Base-by-base conservation (phyloP, 1,140 invertebrate genomes). In the Meloidogyne exigua region DNA sequence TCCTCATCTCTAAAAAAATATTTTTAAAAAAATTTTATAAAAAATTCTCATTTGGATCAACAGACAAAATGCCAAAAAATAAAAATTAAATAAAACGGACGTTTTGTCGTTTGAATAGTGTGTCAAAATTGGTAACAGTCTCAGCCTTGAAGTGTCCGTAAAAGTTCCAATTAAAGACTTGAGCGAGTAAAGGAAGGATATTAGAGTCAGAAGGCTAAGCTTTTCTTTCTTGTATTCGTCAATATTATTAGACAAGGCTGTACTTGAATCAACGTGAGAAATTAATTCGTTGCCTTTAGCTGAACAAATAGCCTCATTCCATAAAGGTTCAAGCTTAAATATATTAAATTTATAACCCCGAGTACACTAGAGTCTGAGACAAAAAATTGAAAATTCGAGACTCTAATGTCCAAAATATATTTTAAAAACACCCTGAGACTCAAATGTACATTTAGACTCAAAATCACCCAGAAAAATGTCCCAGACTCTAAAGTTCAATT, bases 1-100 rank as follows among this genome's bases (percentile, higher is more conserved):
- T 95, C 93, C 62, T 93, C 92, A 85, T 95, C 93, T 0, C 90
- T 88, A 63, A 88, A 90, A 83, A 25, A n/a, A n/a, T n/a, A n/a
- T n/a, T n/a, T n/a, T n/a, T n/a, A n/a, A n/a, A n/a, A n/a, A n/a
- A n/a, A n/a, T n/a, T n/a, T n/a, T n/a, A n/a, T 49, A 13, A 39
- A 39, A 39, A 39, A 39, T 0, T 7, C 10, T 39, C 36, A 77
- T 21, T 25, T 69, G 13, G 42, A 10, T 32, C 42, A 42, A 32
- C 92, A 85, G 0, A 91, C 90, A 70, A 92, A 89, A 69, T 93
- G 86, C 73, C 65, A 64, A 63, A 80, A 75, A 32, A 32, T n/a
- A n/a, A n/a, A n/a, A n/a, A n/a, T 23, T 57, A 67, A 57, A n/a
- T 26, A 32, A n/a, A 44, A 74, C 72, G 42, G 18, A 81, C 77